Evolutionary conservation across 2,797 vertebrate genomes (phyloP).

Genomic region (Petrocephalus sullivani): DNA sequence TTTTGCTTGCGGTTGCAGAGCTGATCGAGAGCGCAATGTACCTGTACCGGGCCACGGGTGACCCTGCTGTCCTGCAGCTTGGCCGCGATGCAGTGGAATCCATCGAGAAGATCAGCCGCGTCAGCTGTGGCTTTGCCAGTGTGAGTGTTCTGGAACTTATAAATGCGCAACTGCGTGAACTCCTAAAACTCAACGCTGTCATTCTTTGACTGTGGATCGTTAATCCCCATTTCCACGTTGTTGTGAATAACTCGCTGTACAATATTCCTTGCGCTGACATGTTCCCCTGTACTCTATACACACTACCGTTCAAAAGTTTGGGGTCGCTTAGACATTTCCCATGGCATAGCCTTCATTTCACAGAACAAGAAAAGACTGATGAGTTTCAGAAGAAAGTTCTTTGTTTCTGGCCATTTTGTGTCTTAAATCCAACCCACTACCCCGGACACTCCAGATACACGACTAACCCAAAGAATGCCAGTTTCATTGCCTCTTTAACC

Average conservation of each 20-base stretch:
- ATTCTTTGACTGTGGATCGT: not conserved
- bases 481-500: too few species aligned
- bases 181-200: not conserved
- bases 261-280: not conserved
- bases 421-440: too few species aligned
- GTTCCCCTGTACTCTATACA: not conserved
- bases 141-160: conserved; percentile 55
- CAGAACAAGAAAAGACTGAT: too few species aligned
- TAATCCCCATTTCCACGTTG: not conserved
- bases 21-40: conserved; percentile 97
- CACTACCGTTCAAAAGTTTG: too few species aligned
- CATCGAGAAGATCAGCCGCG: conserved; percentile 86
- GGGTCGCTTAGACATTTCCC: too few species aligned
- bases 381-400: too few species aligned
- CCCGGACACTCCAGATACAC: too few species aligned
- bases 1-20: conserved; percentile 63
- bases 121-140: conserved; percentile 89
- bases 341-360: too few species aligned
- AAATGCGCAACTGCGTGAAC: not conserved
- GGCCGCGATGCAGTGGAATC: conserved; percentile 89
- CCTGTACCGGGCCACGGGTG: conserved; percentile 85
- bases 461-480: too few species aligned
- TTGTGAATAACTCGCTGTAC: not conserved
- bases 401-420: too few species aligned
- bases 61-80: conserved; percentile 82